Percentiles rank a stretch among this genome's conserved stretches.
Conservation (phyloP, 2,888 invertebrate genomes). For the Palloptera scutellata region DNA sequence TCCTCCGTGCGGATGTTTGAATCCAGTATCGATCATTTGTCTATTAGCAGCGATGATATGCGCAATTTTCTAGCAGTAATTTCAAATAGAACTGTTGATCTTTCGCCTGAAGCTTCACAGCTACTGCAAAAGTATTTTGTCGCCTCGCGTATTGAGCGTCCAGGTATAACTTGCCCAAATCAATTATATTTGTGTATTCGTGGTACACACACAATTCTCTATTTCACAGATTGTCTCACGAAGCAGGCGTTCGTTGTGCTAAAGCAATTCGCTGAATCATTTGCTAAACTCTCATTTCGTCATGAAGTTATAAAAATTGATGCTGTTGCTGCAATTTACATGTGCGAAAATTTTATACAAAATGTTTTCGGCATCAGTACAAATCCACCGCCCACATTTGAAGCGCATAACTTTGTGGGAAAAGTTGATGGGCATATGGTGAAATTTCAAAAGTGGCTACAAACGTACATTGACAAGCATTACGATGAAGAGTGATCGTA, state of each 20-base stretch:
- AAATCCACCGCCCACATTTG: constrained; percentile 50
- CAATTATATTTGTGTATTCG: neutral
- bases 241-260: constrained; percentile 54
- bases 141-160: constrained; percentile 60
- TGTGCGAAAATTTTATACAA: constrained; percentile 56
- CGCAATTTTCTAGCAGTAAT: constrained; percentile 48
- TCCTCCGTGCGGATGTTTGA: constrained; percentile 38
- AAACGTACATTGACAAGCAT: constrained; percentile 47
- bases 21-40: constrained; percentile 47
- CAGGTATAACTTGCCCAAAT: constrained; percentile 49
- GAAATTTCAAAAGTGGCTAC: constrained; percentile 55
- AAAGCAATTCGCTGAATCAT: constrained; percentile 59
- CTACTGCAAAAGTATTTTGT: constrained; percentile 65
- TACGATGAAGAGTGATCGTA: constrained; percentile 28
- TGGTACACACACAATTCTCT: neutral
- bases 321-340: constrained; percentile 55
- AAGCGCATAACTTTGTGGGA: constrained; percentile 48
- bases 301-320: constrained; percentile 54
- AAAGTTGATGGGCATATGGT: constrained; percentile 54
- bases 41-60: constrained; percentile 55
- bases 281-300: constrained; percentile 59
- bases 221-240: constrained; percentile 53
- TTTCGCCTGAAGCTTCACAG: constrained; percentile 54
- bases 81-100: constrained; percentile 47
- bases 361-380: constrained; percentile 49